Percentiles rank a stretch among this genome's conserved stretches.
Evolutionary conservation across 2,797 vertebrate genomes (phyloP).

Genomic region (Molossus molossus): DNA sequence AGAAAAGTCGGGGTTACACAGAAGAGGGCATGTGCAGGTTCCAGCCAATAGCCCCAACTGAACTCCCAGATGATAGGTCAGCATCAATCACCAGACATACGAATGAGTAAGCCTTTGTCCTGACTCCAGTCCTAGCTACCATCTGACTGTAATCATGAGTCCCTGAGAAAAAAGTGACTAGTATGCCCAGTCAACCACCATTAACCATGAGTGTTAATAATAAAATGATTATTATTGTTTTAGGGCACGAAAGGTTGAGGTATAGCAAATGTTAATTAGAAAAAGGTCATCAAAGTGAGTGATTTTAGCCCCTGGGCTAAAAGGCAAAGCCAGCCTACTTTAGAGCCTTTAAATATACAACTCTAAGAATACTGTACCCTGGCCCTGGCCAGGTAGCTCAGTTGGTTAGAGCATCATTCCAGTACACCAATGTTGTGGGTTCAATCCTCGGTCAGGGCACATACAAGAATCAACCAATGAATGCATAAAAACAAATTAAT

Average conservation of each 20-base stretch:
- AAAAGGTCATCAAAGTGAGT: neutral
- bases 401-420: neutral
- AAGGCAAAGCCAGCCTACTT: neutral
- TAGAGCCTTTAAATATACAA: neutral
- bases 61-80: neutral
- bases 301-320: neutral
- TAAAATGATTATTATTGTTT: neutral
- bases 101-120: neutral
- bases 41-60: neutral
- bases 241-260: neutral
- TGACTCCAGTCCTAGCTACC: neutral
- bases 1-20: neutral
- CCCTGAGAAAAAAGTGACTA: neutral
- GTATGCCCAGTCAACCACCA: neutral
- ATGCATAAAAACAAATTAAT: neutral
- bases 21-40: neutral
- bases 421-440: neutral
- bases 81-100: neutral
- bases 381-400: neutral
- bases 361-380: neutral
- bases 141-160: neutral
- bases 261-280: neutral
- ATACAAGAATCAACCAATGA: neutral
- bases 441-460: neutral
- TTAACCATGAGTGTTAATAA: neutral